phyloP scores from a whole-genome alignment of 2,888 invertebrate genomes.

The Drosophila picticornis region DNA sequence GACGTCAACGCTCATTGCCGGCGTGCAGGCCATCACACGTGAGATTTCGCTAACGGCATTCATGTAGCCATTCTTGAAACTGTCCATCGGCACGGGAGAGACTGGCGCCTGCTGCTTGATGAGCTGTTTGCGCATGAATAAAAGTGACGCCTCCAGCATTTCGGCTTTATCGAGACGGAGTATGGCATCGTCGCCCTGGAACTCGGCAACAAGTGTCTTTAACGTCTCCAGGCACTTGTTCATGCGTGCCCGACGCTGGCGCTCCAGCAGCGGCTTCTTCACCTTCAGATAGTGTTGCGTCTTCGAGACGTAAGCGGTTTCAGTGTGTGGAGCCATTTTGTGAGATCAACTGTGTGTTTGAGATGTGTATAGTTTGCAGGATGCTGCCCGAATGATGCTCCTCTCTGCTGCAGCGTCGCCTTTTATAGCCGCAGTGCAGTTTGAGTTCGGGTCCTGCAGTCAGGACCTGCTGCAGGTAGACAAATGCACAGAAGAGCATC shows the following conservation, averaged over 20 bases:
- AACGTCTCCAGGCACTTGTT: constrained; percentile 95
- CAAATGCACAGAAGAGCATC: constrained; percentile 37
- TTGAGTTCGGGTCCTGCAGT: constrained; percentile 35
- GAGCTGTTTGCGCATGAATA: constrained; percentile 89
- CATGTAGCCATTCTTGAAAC: constrained; percentile 94
- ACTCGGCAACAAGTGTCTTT: constrained; percentile 92
- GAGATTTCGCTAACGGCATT: constrained; percentile 96
- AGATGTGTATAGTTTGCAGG: constrained; percentile 67
- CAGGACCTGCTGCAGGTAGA: constrained; percentile 75
- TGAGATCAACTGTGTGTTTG: constrained; percentile 25
- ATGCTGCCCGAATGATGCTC: constrained; percentile 77
- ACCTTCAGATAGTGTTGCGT: constrained; percentile 97
- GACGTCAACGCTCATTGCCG: constrained; percentile 93
- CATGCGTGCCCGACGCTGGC: constrained; percentile 94
- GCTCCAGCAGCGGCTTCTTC: constrained; percentile 96
- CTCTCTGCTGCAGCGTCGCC: constrained; percentile 43
- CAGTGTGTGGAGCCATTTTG: constrained; percentile 69
- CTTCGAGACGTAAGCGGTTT: constrained; percentile 87
- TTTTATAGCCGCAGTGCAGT: constrained; percentile 66
- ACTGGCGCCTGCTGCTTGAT: constrained; percentile 86
- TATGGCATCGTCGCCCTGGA: constrained; percentile 94
- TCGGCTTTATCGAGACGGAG: constrained; percentile 95
- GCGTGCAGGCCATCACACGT: constrained; percentile 92
- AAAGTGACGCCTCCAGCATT: constrained; percentile 94
- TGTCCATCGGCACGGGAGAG: constrained; percentile 87